Conservation (phyloP, 2,797 vertebrate species). For the Galaxias olidus region DNA sequence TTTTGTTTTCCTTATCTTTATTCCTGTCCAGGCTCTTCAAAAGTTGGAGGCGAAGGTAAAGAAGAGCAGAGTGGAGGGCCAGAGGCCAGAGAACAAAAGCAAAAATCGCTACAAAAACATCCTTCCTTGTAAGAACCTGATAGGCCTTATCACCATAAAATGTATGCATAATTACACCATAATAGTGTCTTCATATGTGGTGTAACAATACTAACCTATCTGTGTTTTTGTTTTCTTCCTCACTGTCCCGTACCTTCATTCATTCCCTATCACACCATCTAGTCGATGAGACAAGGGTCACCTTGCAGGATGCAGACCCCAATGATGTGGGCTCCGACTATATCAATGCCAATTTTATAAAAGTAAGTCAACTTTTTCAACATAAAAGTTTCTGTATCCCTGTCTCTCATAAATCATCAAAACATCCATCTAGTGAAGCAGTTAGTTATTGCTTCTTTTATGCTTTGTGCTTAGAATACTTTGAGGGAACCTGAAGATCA, state of each 20-base stretch:
- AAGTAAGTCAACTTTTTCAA: slow-evolving; percentile 68
- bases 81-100: slow-evolving; percentile 95
- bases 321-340: slow-evolving; percentile 88
- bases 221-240: background rate
- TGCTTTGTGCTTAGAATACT: slow-evolving; percentile 61
- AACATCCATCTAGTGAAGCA: background rate
- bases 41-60: slow-evolving; percentile 91
- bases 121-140: slow-evolving; percentile 87
- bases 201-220: background rate
- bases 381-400: too few relatives aligned
- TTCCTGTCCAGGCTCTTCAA: slow-evolving; percentile 83
- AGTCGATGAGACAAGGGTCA: slow-evolving; percentile 94
- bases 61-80: slow-evolving; percentile 90
- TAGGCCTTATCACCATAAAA: background rate
- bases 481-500: slow-evolving; percentile 57
- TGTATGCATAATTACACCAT: background rate
- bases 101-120: slow-evolving; percentile 99
- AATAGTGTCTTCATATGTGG: too few relatives aligned
- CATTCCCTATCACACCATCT: slow-evolving; percentile 1
- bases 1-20: background rate
- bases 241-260: slow-evolving; percentile 13
- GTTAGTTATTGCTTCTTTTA: background rate
- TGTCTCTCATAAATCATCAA: too few relatives aligned
- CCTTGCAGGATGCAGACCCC: slow-evolving; percentile 79
- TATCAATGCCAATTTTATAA: slow-evolving; percentile 93